Conservation (phyloP, 2,797 vertebrate species). For the Bucorvus abyssinicus region DNA sequence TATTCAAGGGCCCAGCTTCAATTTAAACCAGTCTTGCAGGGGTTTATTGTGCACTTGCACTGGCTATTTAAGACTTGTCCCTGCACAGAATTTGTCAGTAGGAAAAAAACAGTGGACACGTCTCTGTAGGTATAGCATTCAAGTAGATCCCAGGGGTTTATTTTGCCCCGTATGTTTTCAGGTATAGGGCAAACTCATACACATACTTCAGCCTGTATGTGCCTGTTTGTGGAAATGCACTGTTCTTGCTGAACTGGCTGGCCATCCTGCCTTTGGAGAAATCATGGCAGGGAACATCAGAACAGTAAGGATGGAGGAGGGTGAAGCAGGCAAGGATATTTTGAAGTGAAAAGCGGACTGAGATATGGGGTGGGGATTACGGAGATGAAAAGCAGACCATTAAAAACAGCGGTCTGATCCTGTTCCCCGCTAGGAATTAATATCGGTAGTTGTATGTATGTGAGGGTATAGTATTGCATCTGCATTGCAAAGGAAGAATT, state of each 20-base stretch:
- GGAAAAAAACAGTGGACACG: background rate
- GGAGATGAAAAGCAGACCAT: background rate
- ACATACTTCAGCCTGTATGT: background rate
- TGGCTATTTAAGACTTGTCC: background rate
- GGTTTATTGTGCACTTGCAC: background rate
- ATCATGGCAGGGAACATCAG: background rate
- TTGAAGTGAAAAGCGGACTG: background rate
- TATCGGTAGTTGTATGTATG: background rate
- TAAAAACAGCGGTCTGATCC: background rate
- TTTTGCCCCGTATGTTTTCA: background rate
- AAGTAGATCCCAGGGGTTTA: background rate
- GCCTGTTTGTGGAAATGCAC: background rate
- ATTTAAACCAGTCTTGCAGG: background rate
- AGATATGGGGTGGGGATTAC: background rate
- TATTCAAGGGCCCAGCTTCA: background rate
- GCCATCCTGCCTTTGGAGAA: background rate
- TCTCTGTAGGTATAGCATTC: background rate
- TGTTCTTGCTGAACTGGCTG: background rate
- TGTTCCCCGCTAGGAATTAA: background rate
- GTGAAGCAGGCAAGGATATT: background rate
- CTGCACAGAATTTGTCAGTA: background rate
- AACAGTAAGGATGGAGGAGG: background rate
- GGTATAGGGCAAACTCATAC: background rate
- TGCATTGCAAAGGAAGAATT: background rate
- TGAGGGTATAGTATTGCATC: background rate